These are phyloP conservation scores for Taurulus bubalis DNA, from an alignment of 2,113 vertebrate species.

Conservation along the genomic window DNA sequence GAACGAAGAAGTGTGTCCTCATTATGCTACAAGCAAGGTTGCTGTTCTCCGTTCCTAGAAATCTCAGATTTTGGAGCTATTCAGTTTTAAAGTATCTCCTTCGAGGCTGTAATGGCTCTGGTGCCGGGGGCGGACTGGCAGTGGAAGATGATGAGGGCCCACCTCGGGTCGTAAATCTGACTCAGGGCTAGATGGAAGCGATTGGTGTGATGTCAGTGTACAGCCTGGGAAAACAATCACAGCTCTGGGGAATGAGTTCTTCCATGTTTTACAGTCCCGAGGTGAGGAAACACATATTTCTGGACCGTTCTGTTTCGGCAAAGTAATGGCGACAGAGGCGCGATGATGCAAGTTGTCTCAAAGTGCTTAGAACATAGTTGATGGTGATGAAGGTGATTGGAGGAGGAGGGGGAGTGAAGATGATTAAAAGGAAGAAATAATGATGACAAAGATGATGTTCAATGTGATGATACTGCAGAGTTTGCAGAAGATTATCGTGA, in stretches of 20 bases:
- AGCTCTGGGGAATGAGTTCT: conserved; percentile 18
- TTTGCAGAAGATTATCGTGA: background rate
- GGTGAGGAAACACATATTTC: conserved; percentile 17
- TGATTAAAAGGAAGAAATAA: background rate
- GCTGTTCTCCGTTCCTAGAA: background rate
- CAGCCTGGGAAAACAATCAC: conserved; percentile 7
- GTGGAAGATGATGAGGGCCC: conserved; percentile 24
- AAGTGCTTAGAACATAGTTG: background rate
- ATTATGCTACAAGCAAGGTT: background rate
- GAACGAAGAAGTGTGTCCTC: background rate
- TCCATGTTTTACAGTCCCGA: conserved; percentile 40
- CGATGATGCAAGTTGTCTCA: conserved; percentile 13
- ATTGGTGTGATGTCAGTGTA: conserved; percentile 39
- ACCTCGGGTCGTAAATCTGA: conserved; percentile 47
- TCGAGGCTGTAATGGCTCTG: conserved; percentile 6
- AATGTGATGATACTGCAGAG: conserved; percentile 15
- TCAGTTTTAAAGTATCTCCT: conserved; percentile 10
- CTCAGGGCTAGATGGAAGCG: conserved; percentile 32
- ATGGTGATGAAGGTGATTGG: background rate
- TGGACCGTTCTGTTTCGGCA: background rate
- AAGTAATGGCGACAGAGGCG: background rate
- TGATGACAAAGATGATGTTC: background rate
- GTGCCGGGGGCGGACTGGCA: background rate
- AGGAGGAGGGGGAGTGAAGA: background rate
- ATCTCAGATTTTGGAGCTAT: background rate